phyloP scores from a whole-genome alignment of 2,888 invertebrate species.

The Eupithecia subfuscata region DNA sequence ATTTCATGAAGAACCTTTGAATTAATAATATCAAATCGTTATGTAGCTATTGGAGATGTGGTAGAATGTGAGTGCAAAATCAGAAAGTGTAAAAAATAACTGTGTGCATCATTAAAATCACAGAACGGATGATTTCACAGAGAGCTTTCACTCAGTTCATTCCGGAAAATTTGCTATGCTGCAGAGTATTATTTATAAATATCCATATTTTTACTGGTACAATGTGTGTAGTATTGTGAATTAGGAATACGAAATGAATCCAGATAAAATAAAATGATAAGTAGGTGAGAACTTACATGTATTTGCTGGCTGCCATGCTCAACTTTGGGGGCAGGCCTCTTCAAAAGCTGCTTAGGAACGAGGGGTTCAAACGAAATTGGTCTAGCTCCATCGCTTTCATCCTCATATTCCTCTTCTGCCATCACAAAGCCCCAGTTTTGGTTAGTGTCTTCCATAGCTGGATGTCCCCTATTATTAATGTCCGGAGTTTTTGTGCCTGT shows the following conservation, averaged over 20 bases:
- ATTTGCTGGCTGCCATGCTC: conserved; percentile 53
- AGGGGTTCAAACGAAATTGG: conserved; percentile 67
- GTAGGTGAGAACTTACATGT: conserved; percentile 47
- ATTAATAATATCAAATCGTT: background rate
- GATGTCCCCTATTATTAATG: conserved; percentile 46
- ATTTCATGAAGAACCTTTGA: background rate
- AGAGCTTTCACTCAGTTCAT: background rate
- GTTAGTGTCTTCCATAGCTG: conserved; percentile 62
- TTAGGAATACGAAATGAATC: background rate
- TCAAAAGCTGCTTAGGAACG: conserved; percentile 46
- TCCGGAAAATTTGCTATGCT: background rate
- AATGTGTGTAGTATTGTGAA: background rate
- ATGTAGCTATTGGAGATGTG: conserved; percentile 6
- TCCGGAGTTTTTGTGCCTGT: background rate
- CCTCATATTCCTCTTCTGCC: conserved; percentile 45
- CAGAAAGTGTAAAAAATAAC: conserved; percentile 49
- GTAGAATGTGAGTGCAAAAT: conserved; percentile 33
- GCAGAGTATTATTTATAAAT: background rate
- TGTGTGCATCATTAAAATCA: conserved; percentile 20
- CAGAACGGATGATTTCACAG: conserved; percentile 10
- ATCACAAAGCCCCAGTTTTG: conserved; percentile 66
- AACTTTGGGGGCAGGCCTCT: conserved; percentile 52
- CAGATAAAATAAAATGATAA: conserved; percentile 7
- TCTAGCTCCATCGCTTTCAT: conserved; percentile 60
- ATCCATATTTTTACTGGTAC: background rate